Percentiles rank a stretch among this genome's conserved stretches.
These are phyloP conservation scores for Lochmaea capreae DNA, from an alignment of 2,888 invertebrate genomes.

Conservation along the genomic window DNA sequence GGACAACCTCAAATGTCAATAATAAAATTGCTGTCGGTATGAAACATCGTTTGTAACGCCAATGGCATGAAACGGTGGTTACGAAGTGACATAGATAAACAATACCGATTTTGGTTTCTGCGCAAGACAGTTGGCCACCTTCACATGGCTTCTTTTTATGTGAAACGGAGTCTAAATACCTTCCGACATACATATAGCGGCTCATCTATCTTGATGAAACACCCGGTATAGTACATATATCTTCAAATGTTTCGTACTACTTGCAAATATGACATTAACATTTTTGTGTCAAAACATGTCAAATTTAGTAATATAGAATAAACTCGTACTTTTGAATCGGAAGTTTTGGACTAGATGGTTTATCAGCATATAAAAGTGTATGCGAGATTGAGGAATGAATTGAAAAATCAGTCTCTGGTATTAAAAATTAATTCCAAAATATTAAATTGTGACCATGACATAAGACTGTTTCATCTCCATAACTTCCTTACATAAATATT, in stretches of 20 bases:
- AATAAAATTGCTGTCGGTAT: too few relatives aligned
- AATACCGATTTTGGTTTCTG: too few relatives aligned
- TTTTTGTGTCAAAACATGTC: conserved; percentile 3
- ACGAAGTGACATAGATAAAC: too few relatives aligned
- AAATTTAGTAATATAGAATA: neutral
- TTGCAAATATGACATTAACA: neutral
- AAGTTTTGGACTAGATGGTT: conserved; percentile 56
- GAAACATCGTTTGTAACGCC: too few relatives aligned
- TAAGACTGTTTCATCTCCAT: neutral
- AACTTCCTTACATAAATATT: neutral
- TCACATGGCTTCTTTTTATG: too few relatives aligned
- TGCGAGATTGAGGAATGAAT: conserved; percentile 62
- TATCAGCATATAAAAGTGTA: conserved; percentile 65
- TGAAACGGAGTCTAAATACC: too few relatives aligned
- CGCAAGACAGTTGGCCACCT: too few relatives aligned
- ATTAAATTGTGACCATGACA: neutral
- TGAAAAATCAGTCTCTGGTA: conserved; percentile 18
- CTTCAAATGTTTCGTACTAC: neutral
- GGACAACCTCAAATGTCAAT: too few relatives aligned
- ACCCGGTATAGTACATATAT: neutral
- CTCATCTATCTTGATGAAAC: too few relatives aligned
- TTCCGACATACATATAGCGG: too few relatives aligned
- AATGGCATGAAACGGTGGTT: too few relatives aligned
- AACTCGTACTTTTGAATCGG: neutral
- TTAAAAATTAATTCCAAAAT: neutral